Evolutionary conservation across 1,140 invertebrate genomes (phyloP).

Genomic region (Drosophila lacteicornis): DNA sequence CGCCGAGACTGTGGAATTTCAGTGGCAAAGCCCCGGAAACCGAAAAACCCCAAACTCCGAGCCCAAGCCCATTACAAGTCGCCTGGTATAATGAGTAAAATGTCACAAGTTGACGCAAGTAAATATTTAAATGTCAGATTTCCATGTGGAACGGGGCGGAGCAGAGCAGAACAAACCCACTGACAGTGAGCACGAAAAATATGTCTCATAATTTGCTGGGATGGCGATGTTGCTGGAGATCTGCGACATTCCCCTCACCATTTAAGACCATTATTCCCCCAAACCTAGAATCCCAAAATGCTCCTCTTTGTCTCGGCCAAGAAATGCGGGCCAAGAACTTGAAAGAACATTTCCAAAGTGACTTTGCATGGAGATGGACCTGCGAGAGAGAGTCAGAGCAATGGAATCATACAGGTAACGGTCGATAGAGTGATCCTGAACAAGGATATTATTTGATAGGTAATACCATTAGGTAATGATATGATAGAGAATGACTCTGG

Average conservation of each 20-base stretch:
- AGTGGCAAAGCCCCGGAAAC: conserved; percentile 15
- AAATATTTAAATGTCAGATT: conserved; percentile 85
- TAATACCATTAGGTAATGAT: no score
- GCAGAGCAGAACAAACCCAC: conserved; percentile 13
- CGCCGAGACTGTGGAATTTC: conserved; percentile 12
- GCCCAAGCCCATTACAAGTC: conserved; percentile 27
- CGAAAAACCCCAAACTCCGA: conserved; percentile 8
- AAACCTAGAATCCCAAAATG: conserved; percentile 6
- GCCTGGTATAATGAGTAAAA: conserved; percentile 75
- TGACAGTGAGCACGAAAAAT: conserved; percentile 55
- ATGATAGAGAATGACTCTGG: no score
- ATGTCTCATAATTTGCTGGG: conserved; percentile 71
- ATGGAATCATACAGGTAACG: not conserved
- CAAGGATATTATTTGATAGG: not conserved
- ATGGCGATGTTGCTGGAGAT: conserved; percentile 34
- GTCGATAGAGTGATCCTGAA: not conserved
- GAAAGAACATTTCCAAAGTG: conserved; percentile 59
- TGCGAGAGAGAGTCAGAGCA: not conserved
- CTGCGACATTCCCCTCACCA: conserved; percentile 25
- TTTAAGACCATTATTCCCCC: not conserved
- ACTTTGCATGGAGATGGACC: conserved; percentile 42
- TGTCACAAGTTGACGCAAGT: conserved; percentile 83
- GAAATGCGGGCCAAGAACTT: conserved; percentile 69
- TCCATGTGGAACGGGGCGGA: conserved; percentile 48
- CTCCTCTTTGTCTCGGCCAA: conserved; percentile 9